Evolutionary conservation across 1,140 invertebrate species (phyloP).

Genomic region (Bombus balteatus): DNA sequence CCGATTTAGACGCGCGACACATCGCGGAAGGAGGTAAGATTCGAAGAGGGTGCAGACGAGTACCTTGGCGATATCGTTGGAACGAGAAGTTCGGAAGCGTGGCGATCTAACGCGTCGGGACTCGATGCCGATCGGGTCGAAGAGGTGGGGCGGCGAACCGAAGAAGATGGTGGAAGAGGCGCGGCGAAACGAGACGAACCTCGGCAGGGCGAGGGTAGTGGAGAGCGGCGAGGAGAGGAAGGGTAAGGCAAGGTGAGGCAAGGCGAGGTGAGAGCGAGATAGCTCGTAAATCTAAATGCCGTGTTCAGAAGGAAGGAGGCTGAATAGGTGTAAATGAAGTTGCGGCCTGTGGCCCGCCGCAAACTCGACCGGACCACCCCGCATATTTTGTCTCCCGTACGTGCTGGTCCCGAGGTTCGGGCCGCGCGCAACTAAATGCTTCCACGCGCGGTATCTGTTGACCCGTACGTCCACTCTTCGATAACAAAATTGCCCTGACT

Average conservation of each 20-base stretch:
- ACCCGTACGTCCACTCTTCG: neutral
- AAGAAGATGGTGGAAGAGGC: conserved; percentile 28
- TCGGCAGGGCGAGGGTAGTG: neutral
- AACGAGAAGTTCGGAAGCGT: neutral
- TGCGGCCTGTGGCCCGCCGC: conserved; percentile 72
- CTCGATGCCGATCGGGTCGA: conserved; percentile 26
- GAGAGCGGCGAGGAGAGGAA: neutral
- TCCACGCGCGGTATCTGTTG: conserved; percentile 36
- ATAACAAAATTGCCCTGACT: neutral
- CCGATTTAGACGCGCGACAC: neutral
- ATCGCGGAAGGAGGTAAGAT: neutral
- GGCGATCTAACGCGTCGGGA: conserved; percentile 1
- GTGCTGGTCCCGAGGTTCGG: conserved; percentile 18
- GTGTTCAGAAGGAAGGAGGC: conserved; percentile 62
- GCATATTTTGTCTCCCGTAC: conserved; percentile 65
- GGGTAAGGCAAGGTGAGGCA: neutral
- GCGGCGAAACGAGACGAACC: neutral
- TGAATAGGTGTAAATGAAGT: conserved; percentile 83
- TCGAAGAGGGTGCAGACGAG: neutral
- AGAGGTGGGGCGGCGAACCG: conserved; percentile 6
- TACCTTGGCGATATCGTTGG: neutral
- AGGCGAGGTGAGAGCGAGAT: conserved; percentile 66
- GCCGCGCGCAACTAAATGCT: neutral
- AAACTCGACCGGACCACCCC: conserved; percentile 70
- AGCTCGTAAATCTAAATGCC: conserved; percentile 78